Evolutionary conservation across 1,140 invertebrate species (phyloP).

Genomic region (Aphaenogaster ashmeadi): DNA sequence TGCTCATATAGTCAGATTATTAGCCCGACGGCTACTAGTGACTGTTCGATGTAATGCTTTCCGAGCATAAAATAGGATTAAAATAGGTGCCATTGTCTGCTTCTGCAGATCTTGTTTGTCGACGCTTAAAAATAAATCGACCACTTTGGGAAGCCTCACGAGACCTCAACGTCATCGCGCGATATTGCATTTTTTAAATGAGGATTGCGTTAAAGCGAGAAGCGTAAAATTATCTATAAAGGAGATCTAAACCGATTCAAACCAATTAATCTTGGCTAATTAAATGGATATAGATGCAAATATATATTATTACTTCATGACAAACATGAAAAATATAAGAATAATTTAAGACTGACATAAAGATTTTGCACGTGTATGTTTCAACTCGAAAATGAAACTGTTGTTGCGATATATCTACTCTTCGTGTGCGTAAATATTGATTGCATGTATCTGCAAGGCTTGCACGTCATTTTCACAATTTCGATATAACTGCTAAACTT

Average conservation of each 20-base stretch:
- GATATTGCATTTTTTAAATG: conserved; percentile 1
- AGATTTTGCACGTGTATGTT: neutral
- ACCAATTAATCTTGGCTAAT: neutral
- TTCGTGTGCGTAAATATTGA: conserved; percentile 49
- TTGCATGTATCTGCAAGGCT: neutral
- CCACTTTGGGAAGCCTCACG: conserved; percentile 31
- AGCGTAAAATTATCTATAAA: neutral
- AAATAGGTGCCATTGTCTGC: conserved; percentile 13
- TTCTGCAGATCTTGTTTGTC: conserved; percentile 38
- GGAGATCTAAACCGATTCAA: neutral
- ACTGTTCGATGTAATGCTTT: conserved; percentile 26
- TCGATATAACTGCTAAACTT: neutral
- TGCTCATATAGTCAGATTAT: neutral
- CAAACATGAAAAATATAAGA: neutral
- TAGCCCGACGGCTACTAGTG: neutral
- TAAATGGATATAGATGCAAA: neutral
- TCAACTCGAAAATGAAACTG: neutral
- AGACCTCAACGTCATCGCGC: neutral
- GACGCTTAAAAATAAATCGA: conserved; percentile 50
- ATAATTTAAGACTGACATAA: neutral
- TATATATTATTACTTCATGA: neutral
- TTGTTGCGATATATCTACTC: conserved; percentile 5
- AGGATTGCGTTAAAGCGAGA: neutral
- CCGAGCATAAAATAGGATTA: conserved; percentile 42
- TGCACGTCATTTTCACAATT: neutral